phyloP scores from a whole-genome alignment of 2,113 vertebrate genomes.

The Ophiodon elongatus region DNA sequence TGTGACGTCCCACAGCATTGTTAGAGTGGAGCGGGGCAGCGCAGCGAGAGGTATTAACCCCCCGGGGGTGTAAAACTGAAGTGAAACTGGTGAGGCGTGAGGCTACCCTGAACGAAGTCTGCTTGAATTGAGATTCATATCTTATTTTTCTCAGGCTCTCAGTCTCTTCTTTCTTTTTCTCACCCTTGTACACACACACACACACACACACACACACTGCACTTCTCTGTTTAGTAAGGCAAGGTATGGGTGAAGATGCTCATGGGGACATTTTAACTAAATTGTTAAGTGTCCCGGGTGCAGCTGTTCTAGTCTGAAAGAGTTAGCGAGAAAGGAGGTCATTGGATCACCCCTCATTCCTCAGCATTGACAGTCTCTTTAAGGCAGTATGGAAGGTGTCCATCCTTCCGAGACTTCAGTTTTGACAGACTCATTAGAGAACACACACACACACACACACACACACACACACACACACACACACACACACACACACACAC shows the following conservation, averaged over 20 bases:
- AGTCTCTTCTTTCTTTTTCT: slow-evolving; percentile 7
- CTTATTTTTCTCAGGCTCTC: slow-evolving; percentile 59
- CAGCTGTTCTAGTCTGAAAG: slow-evolving; percentile 69
- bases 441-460: slow-evolving; percentile 43
- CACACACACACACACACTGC: slow-evolving; percentile 29
- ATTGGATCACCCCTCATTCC: slow-evolving; percentile 65
- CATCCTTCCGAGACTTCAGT: slow-evolving; percentile 46
- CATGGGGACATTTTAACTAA: slow-evolving; percentile 74
- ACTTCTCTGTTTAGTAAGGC: slow-evolving; percentile 63
- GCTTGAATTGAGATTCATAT: slow-evolving; percentile 62
- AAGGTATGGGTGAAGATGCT: slow-evolving; percentile 62
- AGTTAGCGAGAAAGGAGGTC: slow-evolving; percentile 71
- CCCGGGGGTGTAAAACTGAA: slow-evolving; percentile 67
- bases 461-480: slow-evolving; percentile 44
- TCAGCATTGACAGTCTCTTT: slow-evolving; percentile 59
- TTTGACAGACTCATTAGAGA: slow-evolving; percentile 73
- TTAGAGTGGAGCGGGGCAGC: slow-evolving; percentile 51
- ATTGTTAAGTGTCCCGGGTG: slow-evolving; percentile 70
- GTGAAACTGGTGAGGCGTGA: slow-evolving; percentile 64
- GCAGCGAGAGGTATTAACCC: slow-evolving; percentile 70
- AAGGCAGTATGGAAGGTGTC: slow-evolving; percentile 52
- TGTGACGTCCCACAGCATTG: slow-evolving; percentile 51
- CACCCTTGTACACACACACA: background rate
- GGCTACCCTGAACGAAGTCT: slow-evolving; percentile 51
- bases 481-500: slow-evolving; percentile 45